These are phyloP conservation scores for Aquatica leii DNA, from an alignment of 2,888 invertebrate species.

Conservation along the genomic window DNA sequence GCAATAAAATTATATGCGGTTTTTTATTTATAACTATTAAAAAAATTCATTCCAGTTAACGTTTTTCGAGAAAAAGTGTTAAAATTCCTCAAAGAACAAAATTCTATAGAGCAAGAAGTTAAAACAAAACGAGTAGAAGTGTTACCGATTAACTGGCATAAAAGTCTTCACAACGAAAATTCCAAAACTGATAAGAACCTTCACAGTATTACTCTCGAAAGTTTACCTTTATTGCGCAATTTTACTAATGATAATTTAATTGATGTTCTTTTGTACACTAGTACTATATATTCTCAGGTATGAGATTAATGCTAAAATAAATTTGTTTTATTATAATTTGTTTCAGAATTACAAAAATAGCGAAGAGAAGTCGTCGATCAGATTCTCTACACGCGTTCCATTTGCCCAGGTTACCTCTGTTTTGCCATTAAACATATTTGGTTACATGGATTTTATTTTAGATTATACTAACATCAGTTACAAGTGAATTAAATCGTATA, in stretches of 20 bases:
- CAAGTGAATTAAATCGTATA: constrained; percentile 84
- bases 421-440: neutral
- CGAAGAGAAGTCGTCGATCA: neutral
- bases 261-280: constrained; percentile 94
- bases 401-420: constrained; percentile 11
- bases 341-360: neutral
- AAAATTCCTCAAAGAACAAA: constrained; percentile 86
- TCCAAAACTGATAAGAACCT: constrained; percentile 88
- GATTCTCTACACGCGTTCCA: constrained; percentile 3
- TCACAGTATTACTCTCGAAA: constrained; percentile 86
- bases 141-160: constrained; percentile 94
- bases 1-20: too few relatives aligned
- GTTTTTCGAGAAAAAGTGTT: constrained; percentile 86
- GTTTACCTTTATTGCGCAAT: constrained; percentile 86
- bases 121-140: constrained; percentile 90
- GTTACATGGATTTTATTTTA: constrained; percentile 57
- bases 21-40: too few relatives aligned
- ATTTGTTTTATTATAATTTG: too few relatives aligned
- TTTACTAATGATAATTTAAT: constrained; percentile 95
- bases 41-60: constrained; percentile 85
- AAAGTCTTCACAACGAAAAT: constrained; percentile 84
- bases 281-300: constrained; percentile 87
- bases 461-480: constrained; percentile 90
- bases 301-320: constrained; percentile 1
- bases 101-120: constrained; percentile 78